These are phyloP conservation scores for Scophthalmus maximus DNA, from an alignment of 2,113 vertebrate genomes.

Conservation along the genomic window DNA sequence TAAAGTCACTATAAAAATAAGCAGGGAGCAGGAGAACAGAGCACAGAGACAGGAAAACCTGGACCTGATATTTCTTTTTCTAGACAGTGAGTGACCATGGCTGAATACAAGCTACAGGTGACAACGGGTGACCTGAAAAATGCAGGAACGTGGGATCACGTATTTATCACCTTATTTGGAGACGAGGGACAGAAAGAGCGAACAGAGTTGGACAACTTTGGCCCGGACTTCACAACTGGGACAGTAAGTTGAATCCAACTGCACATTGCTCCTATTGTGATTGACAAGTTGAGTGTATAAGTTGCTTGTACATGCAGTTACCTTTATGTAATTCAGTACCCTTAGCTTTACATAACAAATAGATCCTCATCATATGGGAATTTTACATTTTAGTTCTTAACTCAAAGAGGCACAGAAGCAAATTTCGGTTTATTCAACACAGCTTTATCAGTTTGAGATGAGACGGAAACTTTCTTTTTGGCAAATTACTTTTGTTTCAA, in stretches of 20 bases:
- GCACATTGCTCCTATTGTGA: not conserved
- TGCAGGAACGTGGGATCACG: slow-evolving; percentile 65
- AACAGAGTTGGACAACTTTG: slow-evolving; percentile 57
- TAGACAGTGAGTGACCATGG: slow-evolving; percentile 33
- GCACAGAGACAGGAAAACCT: not conserved
- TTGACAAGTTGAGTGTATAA: too few species aligned
- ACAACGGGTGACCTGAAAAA: slow-evolving; percentile 58
- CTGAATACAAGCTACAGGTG: slow-evolving; percentile 68
- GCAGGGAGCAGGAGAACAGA: not conserved
- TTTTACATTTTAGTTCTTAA: too few species aligned
- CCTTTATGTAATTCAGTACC: too few species aligned
- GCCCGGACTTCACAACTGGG: slow-evolving; percentile 47
- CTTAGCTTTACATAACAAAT: too few species aligned
- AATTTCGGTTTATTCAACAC: too few species aligned
- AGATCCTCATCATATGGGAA: too few species aligned
- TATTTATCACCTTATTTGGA: slow-evolving; percentile 71
- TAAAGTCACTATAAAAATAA: too few species aligned
- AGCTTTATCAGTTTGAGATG: too few species aligned
- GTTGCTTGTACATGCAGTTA: too few species aligned
- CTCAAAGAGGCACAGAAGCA: too few species aligned
- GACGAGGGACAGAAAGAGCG: slow-evolving; percentile 62
- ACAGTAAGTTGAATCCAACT: slow-evolving; percentile 49
- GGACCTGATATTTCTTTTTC: not conserved
- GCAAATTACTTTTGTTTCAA: too few species aligned
- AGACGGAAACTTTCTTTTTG: too few species aligned